phyloP scores from a whole-genome alignment of 1,140 invertebrate species.

The Sarcophaga bullata region DNA sequence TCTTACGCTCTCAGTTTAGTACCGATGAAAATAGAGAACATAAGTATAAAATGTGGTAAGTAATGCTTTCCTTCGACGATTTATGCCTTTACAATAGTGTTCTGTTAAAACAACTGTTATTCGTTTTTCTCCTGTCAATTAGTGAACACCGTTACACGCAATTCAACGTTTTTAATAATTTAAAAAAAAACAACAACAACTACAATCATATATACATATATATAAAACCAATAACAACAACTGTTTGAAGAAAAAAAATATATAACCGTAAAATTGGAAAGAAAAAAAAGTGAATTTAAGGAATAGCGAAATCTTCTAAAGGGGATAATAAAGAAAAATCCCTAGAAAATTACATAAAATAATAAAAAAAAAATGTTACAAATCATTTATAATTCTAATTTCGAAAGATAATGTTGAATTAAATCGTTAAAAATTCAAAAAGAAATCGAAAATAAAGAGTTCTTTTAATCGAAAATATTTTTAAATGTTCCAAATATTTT shows the following conservation, averaged over 20 bases:
- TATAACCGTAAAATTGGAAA: conserved; percentile 19
- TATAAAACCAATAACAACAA: neutral
- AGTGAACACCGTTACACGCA: conserved; percentile 22
- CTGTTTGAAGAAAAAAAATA: conserved; percentile 21
- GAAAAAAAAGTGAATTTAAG: conserved; percentile 13
- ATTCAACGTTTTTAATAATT: neutral
- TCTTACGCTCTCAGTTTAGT: too few relatives aligned
- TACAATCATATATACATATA: neutral
- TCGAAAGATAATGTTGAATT: neutral
- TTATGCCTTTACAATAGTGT: neutral
- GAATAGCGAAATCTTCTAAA: neutral
- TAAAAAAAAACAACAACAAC: conserved; percentile 6
- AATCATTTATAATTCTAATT: too few relatives aligned
- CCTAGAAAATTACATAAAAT: neutral
- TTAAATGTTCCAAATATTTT: neutral
- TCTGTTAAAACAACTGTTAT: conserved; percentile 33
- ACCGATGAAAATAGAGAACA: too few relatives aligned
- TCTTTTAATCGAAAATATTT: neutral
- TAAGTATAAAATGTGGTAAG: too few relatives aligned
- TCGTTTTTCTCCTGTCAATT: conserved; percentile 39
- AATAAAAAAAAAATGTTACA: neutral
- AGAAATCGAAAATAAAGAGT: neutral
- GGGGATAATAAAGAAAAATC: neutral
- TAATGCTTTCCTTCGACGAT: neutral
- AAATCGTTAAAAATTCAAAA: neutral